Evolutionary conservation across 2,888 invertebrate species (phyloP), one percentile per base, ranked within the genome.

Genomic region (Nomada lathburiana): DNA sequence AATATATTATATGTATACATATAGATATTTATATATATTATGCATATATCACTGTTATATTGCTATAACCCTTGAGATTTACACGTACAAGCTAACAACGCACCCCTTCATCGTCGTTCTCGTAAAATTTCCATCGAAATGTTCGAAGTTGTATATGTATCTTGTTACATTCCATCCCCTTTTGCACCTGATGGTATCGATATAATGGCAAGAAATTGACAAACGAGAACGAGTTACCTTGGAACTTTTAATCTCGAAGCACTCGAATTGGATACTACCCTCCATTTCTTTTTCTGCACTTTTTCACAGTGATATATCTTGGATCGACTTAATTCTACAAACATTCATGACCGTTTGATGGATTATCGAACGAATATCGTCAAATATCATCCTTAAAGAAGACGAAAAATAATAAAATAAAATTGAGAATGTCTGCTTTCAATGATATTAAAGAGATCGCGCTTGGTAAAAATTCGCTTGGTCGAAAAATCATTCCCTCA

Each of bases 1-100:
- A 93, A 93, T 93, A 93, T 94, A 93, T 93, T 92, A 92, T 90
- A 89, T 90, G 91, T 92, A 79, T 80, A 79, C 69, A 55, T 59
- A 77, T 77, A 80, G 82, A 75, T 83, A 79, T 84, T 63, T 78
- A 75, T 79, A 76, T 87, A 83, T 86, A 77, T 79, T 84, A 75
- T 76, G 57, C 85, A 85, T 87, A 87, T 89, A 88, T 88, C 93
- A 92, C 91, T 92, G 90, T 91, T 89, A 90, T 91, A 90, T 90
- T 88, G 87, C 85, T 90, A 91, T 89, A 93, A 90, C 85, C 88
- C 88, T 91, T 89, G 88, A 92, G 91, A 93, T 92, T 90, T 93
- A 92, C 90, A 92, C 88, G 87, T 91, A 92, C 88, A 90, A 88
- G 89, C 89, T 86, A 83, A 53, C 13, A 26, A n/a, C 63, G 72